A percentile compares a stretch with the other conserved stretches of the same genome.
Conservation (phyloP, 64 coral and sea anemone genomes). For the Pachyseris speciosa region DNA sequence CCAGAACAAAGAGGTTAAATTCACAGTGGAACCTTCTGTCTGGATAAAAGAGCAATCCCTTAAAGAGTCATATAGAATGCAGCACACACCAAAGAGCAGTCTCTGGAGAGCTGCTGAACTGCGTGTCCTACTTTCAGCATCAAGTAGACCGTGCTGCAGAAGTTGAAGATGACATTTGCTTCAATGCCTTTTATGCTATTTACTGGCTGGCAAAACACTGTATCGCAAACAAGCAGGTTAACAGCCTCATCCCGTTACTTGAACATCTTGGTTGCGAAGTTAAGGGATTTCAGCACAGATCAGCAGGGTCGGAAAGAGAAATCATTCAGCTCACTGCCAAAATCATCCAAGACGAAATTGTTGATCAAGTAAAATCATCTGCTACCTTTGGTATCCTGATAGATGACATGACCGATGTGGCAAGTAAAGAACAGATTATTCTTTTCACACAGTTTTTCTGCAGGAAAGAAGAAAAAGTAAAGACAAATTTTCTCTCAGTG, state of each 20-base stretch:
- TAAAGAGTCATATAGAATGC: not conserved
- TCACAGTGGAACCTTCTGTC: not conserved
- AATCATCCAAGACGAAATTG: not conserved
- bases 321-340: not conserved
- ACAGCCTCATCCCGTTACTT: not conserved
- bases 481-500: not conserved
- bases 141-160: not conserved
- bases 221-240: not conserved
- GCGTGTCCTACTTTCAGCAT: not conserved
- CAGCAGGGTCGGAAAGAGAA: not conserved
- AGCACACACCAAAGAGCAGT: not conserved
- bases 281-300: not conserved
- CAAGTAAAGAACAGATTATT: constrained; percentile 37
- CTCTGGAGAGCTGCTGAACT: not conserved
- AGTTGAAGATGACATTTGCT: not conserved
- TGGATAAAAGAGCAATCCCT: constrained; percentile 1
- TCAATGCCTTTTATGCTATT: constrained; percentile 5
- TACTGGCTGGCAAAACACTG: constrained; percentile 7
- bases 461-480: not conserved
- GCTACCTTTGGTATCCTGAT: constrained; percentile 20
- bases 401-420: constrained; percentile 36
- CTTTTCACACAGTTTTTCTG: constrained; percentile 1
- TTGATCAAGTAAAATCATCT: constrained; percentile 20
- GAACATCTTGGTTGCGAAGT: not conserved
- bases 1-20: constrained; percentile 3